A percentile compares a stretch with the other conserved stretches of the same genome.
These are phyloP conservation scores for Omphaloscelis lunosa DNA, from an alignment of 2,888 invertebrate genomes.

Conservation along the genomic window DNA sequence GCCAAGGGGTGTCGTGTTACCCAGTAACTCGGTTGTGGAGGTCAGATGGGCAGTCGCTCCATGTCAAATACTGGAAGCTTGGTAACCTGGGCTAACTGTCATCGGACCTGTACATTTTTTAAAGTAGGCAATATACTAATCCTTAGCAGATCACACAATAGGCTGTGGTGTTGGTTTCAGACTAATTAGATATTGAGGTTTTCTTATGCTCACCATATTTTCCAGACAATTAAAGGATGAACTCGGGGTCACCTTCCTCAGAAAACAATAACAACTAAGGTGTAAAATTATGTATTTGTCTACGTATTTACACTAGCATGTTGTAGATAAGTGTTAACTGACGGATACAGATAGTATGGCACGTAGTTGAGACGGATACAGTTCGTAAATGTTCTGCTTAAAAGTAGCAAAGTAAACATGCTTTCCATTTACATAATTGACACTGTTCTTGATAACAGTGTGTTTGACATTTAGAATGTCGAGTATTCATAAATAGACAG, in stretches of 20 bases:
- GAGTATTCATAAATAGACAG: background rate
- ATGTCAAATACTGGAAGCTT: no score
- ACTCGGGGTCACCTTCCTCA: background rate
- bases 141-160: background rate
- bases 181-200: background rate
- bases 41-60: no score
- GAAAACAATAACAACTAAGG: background rate
- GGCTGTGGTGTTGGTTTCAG: background rate
- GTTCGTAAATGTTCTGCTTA: conserved; percentile 3
- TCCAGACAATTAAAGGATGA: background rate
- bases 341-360: conserved; percentile 35
- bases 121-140: background rate
- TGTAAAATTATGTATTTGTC: background rate
- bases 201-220: background rate
- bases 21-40: no score
- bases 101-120: background rate
- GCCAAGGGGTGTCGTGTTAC: no score
- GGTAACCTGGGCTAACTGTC: no score
- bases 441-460: conserved; percentile 32
- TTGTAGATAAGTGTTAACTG: conserved; percentile 39
- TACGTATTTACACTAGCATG: conserved; percentile 2
- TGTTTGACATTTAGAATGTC: conserved; percentile 8
- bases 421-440: conserved; percentile 32
- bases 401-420: conserved; percentile 26
- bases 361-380: conserved; percentile 41